These are phyloP conservation scores for Echinarachnius parma DNA, from an alignment of 53 echinoderm and acorn worm genomes.

Conservation along the genomic window DNA sequence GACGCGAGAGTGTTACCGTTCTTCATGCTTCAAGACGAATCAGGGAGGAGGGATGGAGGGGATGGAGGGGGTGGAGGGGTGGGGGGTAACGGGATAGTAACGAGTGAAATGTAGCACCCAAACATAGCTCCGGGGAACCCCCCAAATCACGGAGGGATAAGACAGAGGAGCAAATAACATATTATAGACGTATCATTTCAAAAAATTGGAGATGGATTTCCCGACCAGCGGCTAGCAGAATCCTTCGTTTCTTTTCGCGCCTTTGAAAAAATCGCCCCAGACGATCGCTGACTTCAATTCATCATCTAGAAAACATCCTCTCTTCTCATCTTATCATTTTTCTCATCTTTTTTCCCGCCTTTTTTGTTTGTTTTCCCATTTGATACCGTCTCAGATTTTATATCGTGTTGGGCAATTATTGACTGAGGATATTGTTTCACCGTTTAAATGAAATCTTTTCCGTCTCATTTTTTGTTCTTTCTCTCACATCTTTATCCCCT, in stretches of 20 bases:
- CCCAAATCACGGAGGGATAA: background rate
- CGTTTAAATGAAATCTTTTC: conserved; percentile 3
- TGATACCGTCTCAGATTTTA: conserved; percentile 13
- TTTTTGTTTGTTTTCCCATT: background rate
- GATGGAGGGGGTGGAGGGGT: no score
- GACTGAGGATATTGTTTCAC: conserved; percentile 34
- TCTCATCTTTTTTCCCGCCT: conserved; percentile 11
- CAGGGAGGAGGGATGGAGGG: no score
- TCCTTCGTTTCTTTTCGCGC: background rate
- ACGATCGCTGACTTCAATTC: conserved; percentile 30
- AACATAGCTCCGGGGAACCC: conserved; percentile 21
- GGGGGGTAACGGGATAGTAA: conserved; percentile 32
- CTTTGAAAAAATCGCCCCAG: conserved; percentile 6
- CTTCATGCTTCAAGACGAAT: no score
- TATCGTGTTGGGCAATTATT: conserved; percentile 40
- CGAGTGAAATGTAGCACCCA: conserved; percentile 29
- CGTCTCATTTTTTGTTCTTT: no score
- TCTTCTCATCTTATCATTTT: conserved; percentile 27
- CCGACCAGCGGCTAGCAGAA: conserved; percentile 1
- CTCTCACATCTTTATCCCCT: no score
- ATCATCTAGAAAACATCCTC: conserved; percentile 35
- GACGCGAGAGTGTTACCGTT: no score
- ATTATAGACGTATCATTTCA: conserved; percentile 50
- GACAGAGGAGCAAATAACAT: conserved; percentile 36
- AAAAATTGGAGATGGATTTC: conserved; percentile 34